Percentiles rank a stretch among this genome's conserved stretches.
phyloP scores from a whole-genome alignment of 2,113 vertebrate species.

The Catharus bicknelli region DNA sequence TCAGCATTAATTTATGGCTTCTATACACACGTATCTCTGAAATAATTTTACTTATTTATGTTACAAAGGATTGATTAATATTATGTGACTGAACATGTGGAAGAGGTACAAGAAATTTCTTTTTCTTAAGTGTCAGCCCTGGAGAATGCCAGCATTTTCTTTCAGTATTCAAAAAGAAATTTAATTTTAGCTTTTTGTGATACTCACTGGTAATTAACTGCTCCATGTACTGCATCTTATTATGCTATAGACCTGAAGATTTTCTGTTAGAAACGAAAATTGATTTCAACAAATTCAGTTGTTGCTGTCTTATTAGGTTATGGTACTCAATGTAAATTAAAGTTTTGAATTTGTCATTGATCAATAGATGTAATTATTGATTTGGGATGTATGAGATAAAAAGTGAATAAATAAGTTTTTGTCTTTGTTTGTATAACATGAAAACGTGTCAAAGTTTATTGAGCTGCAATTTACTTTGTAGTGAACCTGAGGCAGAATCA shows the following conservation, averaged over 20 bases:
- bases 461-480: constrained; percentile 3
- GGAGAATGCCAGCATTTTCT: not conserved
- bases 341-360: constrained; percentile 71
- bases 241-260: not conserved
- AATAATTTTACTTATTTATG: not conserved
- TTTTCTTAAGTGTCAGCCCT: not conserved
- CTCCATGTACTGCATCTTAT: constrained; percentile 2
- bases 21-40: not conserved
- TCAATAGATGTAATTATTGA: constrained; percentile 76
- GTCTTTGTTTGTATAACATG: constrained; percentile 39
- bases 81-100: not conserved
- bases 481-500: not conserved
- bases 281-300: constrained; percentile 68
- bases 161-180: not conserved
- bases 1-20: not conserved
- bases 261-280: constrained; percentile 72
- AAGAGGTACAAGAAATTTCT: not conserved
- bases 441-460: constrained; percentile 39
- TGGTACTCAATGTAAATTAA: constrained; percentile 72
- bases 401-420: constrained; percentile 64
- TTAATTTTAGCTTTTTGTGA: constrained; percentile 32
- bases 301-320: constrained; percentile 73
- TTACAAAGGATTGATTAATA: not conserved
- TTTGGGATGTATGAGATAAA: constrained; percentile 55
- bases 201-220: constrained; percentile 62